These are phyloP conservation scores for Aculops lycopersici DNA, from an alignment of 1,140 invertebrate genomes.

Conservation along the genomic window DNA sequence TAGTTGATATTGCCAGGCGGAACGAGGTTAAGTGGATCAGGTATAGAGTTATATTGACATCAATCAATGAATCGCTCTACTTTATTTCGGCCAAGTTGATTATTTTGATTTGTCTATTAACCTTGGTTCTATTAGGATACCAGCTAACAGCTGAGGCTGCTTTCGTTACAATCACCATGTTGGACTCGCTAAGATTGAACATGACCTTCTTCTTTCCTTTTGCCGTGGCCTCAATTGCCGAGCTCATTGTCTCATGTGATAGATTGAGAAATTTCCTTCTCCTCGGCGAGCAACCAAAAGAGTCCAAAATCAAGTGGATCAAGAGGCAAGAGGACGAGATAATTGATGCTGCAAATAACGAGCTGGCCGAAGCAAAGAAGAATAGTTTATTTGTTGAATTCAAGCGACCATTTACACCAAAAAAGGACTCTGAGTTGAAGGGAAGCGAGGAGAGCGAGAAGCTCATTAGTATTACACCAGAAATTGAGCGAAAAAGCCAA, in stretches of 20 bases:
- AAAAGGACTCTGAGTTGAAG: too few species aligned
- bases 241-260: conserved; percentile 25
- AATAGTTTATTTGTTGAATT: too few species aligned
- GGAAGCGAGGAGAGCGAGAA: too few species aligned
- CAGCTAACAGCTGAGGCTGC: conserved; percentile 34
- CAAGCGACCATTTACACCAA: too few species aligned
- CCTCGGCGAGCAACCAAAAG: not conserved
- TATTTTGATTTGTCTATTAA: conserved; percentile 32
- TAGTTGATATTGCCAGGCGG: conserved; percentile 23
- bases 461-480: too few species aligned
- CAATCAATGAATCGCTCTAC: conserved; percentile 21
- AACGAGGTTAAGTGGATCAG: conserved; percentile 19
- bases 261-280: conserved; percentile 17
- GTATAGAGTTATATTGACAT: conserved; percentile 28
- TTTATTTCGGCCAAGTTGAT: conserved; percentile 26
- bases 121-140: conserved; percentile 27
- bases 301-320: not conserved
- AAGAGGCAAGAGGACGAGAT: not conserved
- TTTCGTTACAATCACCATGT: conserved; percentile 35
- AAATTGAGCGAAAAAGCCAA: too few species aligned
- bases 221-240: conserved; percentile 21
- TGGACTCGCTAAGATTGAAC: conserved; percentile 28
- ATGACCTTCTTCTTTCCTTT: conserved; percentile 32
- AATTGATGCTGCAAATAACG: not conserved
- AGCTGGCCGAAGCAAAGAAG: too few species aligned